Evolutionary conservation across 2,888 invertebrate species (phyloP).

Genomic region (Apoderus coryli): DNA sequence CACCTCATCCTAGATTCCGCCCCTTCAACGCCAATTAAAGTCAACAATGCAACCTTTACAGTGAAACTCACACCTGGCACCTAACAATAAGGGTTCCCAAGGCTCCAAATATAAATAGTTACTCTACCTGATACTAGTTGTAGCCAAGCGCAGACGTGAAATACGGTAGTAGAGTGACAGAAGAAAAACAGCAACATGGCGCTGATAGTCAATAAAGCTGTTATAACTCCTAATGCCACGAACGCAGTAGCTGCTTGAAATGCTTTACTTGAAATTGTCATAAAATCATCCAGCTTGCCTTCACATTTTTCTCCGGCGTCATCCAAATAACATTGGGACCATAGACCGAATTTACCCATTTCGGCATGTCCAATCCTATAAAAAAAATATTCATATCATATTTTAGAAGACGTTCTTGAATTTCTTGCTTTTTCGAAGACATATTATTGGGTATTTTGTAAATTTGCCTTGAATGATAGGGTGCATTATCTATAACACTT

Average conservation of each 20-base stretch:
- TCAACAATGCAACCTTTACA: too few species aligned
- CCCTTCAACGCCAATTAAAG: too few species aligned
- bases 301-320: conserved; percentile 69
- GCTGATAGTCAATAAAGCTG: conserved; percentile 76
- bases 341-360: conserved; percentile 80
- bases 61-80: too few species aligned
- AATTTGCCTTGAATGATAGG: too few species aligned
- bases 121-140: conserved; percentile 88
- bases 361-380: too few species aligned
- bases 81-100: too few species aligned
- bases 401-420: too few species aligned
- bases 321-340: conserved; percentile 73
- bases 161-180: conserved; percentile 83
- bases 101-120: background rate
- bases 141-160: conserved; percentile 88
- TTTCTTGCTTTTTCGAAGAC: too few species aligned
- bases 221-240: conserved; percentile 70
- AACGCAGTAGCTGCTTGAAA: conserved; percentile 79
- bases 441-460: too few species aligned
- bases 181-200: conserved; percentile 87
- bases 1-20: too few species aligned
- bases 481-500: too few species aligned
- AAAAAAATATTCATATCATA: too few species aligned
- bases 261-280: conserved; percentile 61
- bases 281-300: conserved; percentile 71